Base-by-base conservation (phyloP, 2,797 vertebrate species). In the Parauchenoglanis ngamensis region DNA sequence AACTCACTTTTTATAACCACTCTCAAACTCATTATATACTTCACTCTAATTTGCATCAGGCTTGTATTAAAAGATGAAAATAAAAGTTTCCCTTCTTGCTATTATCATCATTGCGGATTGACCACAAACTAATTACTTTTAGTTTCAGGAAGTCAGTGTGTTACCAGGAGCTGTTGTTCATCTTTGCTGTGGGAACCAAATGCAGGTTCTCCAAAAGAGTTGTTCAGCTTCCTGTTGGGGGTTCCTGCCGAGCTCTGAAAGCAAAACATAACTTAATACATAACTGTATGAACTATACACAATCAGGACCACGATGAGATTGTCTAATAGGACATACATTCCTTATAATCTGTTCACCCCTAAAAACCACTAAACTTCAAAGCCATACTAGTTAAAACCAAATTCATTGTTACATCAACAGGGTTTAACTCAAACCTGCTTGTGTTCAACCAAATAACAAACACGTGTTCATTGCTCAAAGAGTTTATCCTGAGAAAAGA, bases 171-270 rank as follows among this genome's bases (percentile, higher is more conserved):
- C 44, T 90, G 86, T 23, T 85, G 87, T 77, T 88, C 86, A 72
- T 92, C 90, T 82, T 92, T 89, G 49, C 82, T 86, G 0, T 90
- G 90, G 4, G 91, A 91, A 44, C 94, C 92, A 90, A 96, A 94
- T 86, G 94, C 94, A 7, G 96, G 95, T 25, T 95, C 96, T 89
- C 94, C 93, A 89, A 96, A 92, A 11, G 96, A 95, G 93, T 94
- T 96, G 94, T 95, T 96, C 86, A 85, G 79, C 28, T 84, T 90
- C 72, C 70, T 86, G 80, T 59, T 91, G 95, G 93, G 91, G 93
- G 95, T 83, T 46, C 46, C 46, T 93, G 93, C 67, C 2, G 6
- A 21, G 76, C 54, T 92, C 87, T 91, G 91, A 10, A 90, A 11
- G 17, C 17, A 81, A 10, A 56, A 52, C 75, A 8, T 56, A 83